phyloP scores from a whole-genome alignment of 2,797 vertebrate genomes.

The Pelodytes ibericus region DNA sequence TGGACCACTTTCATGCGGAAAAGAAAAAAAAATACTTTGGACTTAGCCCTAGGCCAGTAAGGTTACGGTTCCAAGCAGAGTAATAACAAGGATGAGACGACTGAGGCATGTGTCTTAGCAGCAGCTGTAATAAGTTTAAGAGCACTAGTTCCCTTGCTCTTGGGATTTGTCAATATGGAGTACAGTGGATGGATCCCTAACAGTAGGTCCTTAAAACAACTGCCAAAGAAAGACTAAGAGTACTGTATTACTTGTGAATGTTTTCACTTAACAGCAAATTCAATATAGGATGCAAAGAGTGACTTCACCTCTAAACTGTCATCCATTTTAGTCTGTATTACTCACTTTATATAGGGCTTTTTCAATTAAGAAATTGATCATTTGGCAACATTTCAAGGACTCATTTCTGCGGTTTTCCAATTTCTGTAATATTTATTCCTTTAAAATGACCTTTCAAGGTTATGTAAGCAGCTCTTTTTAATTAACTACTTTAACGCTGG shows the following conservation, averaged over 20 bases:
- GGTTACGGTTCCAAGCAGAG: too few species aligned
- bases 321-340: slow-evolving; percentile 40
- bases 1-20: too few species aligned
- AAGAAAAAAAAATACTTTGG: too few species aligned
- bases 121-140: too few species aligned
- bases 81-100: too few species aligned
- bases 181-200: background rate
- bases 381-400: slow-evolving; percentile 49
- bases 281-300: slow-evolving; percentile 33
- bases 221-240: background rate
- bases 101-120: too few species aligned
- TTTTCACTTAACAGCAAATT: slow-evolving; percentile 26
- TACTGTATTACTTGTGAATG: slow-evolving; percentile 8
- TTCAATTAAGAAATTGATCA: slow-evolving; percentile 57
- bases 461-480: slow-evolving; percentile 49
- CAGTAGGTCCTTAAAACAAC: background rate
- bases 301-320: slow-evolving; percentile 40
- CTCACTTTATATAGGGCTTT: slow-evolving; percentile 49
- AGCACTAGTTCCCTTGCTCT: too few species aligned
- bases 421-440: slow-evolving; percentile 52
- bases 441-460: slow-evolving; percentile 53
- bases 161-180: too few species aligned
- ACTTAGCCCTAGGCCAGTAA: too few species aligned
- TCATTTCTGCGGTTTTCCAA: slow-evolving; percentile 47
- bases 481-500: slow-evolving; percentile 53